phyloP scores from a whole-genome alignment of 2,888 invertebrate genomes.

The Heterodera filipjevi region DNA sequence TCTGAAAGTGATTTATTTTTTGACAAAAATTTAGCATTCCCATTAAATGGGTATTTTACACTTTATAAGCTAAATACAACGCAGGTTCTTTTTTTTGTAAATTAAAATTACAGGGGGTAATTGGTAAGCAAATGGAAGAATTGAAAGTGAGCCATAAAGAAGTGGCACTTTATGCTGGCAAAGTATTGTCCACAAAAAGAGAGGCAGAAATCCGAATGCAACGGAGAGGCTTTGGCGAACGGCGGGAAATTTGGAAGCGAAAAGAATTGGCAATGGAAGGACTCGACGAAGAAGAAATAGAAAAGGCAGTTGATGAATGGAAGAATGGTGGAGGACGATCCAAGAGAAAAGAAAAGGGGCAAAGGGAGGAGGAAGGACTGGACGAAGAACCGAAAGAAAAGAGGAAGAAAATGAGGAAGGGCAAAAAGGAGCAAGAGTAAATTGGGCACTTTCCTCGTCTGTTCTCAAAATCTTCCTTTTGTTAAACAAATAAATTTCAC shows the following conservation, averaged over 20 bases:
- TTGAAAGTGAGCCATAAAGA: constrained; percentile 76
- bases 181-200: constrained; percentile 87
- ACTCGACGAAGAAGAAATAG: constrained; percentile 53
- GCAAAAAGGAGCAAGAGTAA: no score
- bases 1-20: no score
- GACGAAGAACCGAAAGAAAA: no score
- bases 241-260: constrained; percentile 81
- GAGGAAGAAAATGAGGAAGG: neutral
- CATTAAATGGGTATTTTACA: no score
- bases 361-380: no score
- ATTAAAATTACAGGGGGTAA: constrained; percentile 70
- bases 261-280: constrained; percentile 80
- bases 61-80: no score
- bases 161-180: constrained; percentile 79
- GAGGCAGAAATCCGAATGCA: constrained; percentile 80
- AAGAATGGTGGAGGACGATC: constrained; percentile 2
- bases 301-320: constrained; percentile 33
- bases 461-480: no score
- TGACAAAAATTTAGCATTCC: no score
- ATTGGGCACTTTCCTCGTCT: no score
- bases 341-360: neutral
- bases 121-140: constrained; percentile 65
- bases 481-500: no score
- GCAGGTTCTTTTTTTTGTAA: no score
- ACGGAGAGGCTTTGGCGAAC: constrained; percentile 77